Percentiles rank a stretch among this genome's conserved stretches.
These are phyloP conservation scores for Salticus scenicus DNA, from an alignment of 2,888 invertebrate genomes.

Conservation along the genomic window DNA sequence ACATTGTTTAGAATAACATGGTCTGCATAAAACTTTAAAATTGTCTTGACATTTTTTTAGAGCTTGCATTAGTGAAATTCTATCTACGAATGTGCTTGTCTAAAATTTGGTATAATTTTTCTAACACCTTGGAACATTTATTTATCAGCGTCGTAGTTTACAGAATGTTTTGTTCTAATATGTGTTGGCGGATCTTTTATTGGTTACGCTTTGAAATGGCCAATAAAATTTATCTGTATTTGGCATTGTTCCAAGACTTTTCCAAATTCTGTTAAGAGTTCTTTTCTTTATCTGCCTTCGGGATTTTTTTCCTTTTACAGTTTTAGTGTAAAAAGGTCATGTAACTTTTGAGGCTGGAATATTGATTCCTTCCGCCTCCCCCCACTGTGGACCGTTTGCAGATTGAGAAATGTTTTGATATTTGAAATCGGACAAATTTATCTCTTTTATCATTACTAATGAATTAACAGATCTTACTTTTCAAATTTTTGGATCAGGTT, in stretches of 20 bases:
- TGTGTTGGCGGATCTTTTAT: background rate
- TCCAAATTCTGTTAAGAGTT: background rate
- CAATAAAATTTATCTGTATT: background rate
- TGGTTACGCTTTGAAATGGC: background rate
- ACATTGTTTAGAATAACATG: too few relatives aligned
- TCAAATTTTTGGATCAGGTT: too few relatives aligned
- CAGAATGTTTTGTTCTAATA: too few relatives aligned
- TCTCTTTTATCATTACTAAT: too few relatives aligned
- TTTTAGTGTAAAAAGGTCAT: slow-evolving; percentile 2
- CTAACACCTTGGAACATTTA: too few relatives aligned
- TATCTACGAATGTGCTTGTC: too few relatives aligned
- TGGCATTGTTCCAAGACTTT: background rate
- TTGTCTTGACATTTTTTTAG: too few relatives aligned
- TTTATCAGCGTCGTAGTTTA: too few relatives aligned
- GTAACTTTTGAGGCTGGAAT: slow-evolving; percentile 8
- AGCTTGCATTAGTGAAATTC: too few relatives aligned
- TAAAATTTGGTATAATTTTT: too few relatives aligned
- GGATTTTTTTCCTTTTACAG: background rate
- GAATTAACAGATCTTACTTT: too few relatives aligned
- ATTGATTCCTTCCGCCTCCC: background rate
- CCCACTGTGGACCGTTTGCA: background rate
- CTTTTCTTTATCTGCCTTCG: slow-evolving; percentile 3
- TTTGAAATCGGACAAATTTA: background rate
- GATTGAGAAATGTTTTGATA: background rate
- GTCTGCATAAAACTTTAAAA: too few relatives aligned